phyloP scores from a whole-genome alignment of 2,888 invertebrate genomes.

The Graphium colonna region DNA sequence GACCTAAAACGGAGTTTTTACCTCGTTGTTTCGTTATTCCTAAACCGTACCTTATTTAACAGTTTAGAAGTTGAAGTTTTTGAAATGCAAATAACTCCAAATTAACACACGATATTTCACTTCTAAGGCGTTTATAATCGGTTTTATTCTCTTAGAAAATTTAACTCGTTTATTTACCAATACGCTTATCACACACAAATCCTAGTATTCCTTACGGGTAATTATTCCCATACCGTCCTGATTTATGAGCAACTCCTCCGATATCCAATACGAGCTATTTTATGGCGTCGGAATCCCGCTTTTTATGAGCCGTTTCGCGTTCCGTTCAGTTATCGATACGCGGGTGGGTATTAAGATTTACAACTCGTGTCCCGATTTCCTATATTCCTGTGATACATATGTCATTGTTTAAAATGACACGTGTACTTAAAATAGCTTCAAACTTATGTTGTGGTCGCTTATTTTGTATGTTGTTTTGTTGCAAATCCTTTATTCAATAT shows the following conservation, averaged over 20 bases:
- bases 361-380: slow-evolving; percentile 49
- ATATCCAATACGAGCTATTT: slow-evolving; percentile 51
- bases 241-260: slow-evolving; percentile 44
- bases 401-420: slow-evolving; percentile 29
- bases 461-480: background rate
- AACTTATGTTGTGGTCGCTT: background rate
- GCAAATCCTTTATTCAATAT: background rate
- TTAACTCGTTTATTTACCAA: too few species aligned
- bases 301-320: slow-evolving; percentile 51
- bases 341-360: slow-evolving; percentile 51
- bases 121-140: too few species aligned
- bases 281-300: slow-evolving; percentile 42
- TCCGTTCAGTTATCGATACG: slow-evolving; percentile 50
- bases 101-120: too few species aligned
- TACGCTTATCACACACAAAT: too few species aligned
- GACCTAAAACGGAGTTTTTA: too few species aligned
- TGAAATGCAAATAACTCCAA: too few species aligned
- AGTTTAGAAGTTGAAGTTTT: too few species aligned
- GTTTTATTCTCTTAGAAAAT: too few species aligned
- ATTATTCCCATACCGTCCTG: slow-evolving; percentile 40
- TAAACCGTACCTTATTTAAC: too few species aligned
- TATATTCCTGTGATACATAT: too few species aligned
- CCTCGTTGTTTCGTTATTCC: too few species aligned
- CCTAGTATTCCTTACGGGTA: slow-evolving; percentile 32
- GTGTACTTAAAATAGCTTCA: slow-evolving; percentile 1